Base-by-base conservation (phyloP, 2,797 vertebrate genomes). In the Florisuga fusca region DNA sequence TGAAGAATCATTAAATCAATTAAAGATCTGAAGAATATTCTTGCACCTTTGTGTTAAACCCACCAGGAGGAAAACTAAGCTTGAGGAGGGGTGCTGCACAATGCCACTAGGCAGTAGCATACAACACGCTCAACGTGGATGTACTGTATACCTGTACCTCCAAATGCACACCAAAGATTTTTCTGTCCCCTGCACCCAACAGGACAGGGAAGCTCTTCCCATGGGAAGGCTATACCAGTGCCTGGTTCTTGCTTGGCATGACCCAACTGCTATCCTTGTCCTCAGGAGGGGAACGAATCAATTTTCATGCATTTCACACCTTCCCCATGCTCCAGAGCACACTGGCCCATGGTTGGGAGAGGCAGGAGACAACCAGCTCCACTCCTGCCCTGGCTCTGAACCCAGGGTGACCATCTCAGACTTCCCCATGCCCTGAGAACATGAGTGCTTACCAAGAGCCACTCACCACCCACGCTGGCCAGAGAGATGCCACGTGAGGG, bases 121-220 rank as follows among this genome's bases (percentile, higher is more conserved):
- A 27, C 15, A 29, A 19, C 1, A 12, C 2, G 9, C 12, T 50
- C 43, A 15, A 3, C 0, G 0, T 6, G 38, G 64, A n/a, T 23
- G 31, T 9, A 12, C 5, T 20, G n/a, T 25, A 51, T 8, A 72
- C 8, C 64, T 43, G 5, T 6, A 41, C 11, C 33, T 50, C 64
- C 61, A 76, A 76, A 31, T 0, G 3, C 10, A 2, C 26, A 16
- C 7, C 0, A 0, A 92, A 63, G 48, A 36, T 64, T 57, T 58
- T 22, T 38, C 51, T 29, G 50, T 68, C 54, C 73, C 41, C 41
- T 1, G 15, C 11, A 25, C 15, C 57, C 79, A 43, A 71, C 43
- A 73, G 79, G 46, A 54, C 63, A 73, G 46, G 41, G 11, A 71
- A 87, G 31, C 33, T 7, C 41, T 55, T 87, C 46, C 57, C 64